Conservation (phyloP, 2,113 vertebrate species). For the Microtus montanus region DNA sequence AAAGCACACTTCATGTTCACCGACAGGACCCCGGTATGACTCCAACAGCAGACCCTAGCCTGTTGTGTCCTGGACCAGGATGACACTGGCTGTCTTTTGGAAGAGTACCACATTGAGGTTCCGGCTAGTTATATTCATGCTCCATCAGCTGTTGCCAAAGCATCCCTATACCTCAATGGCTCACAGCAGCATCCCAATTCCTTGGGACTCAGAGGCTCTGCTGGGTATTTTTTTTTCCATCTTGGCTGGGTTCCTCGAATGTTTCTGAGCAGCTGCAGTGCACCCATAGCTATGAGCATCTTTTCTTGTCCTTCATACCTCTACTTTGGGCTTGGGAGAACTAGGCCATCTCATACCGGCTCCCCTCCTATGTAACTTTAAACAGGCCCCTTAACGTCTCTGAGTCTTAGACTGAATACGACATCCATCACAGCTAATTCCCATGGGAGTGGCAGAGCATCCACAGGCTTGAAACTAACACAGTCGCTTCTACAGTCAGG, state of each 20-base stretch:
- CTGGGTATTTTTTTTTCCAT: background rate
- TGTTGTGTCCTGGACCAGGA: background rate
- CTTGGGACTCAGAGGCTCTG: rapidly evolving
- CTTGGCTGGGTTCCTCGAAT: rapidly evolving
- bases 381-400: background rate
- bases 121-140: background rate
- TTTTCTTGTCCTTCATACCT: background rate
- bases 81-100: no score
- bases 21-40: no score
- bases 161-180: background rate
- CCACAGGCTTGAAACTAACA: no score
- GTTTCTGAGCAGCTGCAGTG: background rate
- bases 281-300: background rate
- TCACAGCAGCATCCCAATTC: background rate
- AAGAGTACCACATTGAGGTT: background rate
- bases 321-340: background rate
- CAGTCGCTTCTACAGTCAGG: no score
- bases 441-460: no score
- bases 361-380: background rate
- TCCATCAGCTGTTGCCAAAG: background rate
- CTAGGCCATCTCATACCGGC: background rate
- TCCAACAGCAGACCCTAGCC: background rate
- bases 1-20: background rate
- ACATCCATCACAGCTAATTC: no score
- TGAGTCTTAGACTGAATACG: no score